Conservation (phyloP, 1,140 invertebrate genomes). For the Trachymyrmex septentrionalis region DNA sequence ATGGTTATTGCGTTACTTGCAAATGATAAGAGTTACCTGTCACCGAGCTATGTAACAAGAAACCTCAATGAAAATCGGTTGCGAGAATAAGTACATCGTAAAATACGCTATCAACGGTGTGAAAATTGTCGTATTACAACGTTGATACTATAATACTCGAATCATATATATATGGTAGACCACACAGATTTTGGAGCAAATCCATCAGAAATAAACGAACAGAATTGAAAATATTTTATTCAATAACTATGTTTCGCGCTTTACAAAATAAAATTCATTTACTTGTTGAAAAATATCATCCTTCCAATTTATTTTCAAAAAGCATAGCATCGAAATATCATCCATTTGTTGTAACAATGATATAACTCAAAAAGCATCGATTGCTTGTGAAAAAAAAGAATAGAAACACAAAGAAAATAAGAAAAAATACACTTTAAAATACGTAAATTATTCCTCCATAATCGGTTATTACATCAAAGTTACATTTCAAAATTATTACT, state of each 20-base stretch:
- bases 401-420: too few relatives aligned
- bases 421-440: too few relatives aligned
- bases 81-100: conserved; percentile 40
- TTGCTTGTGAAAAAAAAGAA: too few relatives aligned
- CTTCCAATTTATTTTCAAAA: background rate
- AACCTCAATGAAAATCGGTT: conserved; percentile 3
- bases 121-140: conserved; percentile 8
- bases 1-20: background rate
- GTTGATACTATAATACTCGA: background rate
- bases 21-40: background rate
- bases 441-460: too few relatives aligned
- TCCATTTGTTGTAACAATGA: too few relatives aligned
- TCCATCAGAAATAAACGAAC: background rate
- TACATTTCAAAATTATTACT: too few relatives aligned
- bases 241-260: background rate
- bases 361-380: too few relatives aligned
- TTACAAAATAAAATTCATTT: conserved; percentile 2
- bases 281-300: background rate
- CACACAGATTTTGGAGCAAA: background rate
- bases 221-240: conserved; percentile 11
- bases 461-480: too few relatives aligned
- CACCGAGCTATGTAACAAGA: background rate
- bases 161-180: background rate
- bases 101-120: background rate
- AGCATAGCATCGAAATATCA: background rate